Base-by-base conservation (phyloP, 2,797 vertebrate species). In the Anniella stebbinsi region DNA sequence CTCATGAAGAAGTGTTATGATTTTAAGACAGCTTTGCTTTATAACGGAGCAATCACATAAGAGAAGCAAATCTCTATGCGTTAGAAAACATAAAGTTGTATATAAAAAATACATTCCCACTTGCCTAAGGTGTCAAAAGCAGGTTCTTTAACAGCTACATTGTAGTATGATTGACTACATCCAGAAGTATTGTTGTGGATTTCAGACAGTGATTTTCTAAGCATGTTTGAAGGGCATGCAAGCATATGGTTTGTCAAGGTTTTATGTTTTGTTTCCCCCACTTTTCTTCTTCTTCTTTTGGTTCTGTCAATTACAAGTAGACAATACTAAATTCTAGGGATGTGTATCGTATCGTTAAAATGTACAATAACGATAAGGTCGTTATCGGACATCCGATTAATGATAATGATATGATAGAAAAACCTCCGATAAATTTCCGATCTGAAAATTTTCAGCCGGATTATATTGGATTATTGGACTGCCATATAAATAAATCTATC, bases 171-270 rank as follows among this genome's bases (percentile, higher is more conserved):
- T 11, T 78, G 86, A 89, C 2, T 70, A 1, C 15, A 82, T 33
- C 1, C 57, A 72, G 76, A 82, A 82, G 77, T 84, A 91, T 67
- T 83, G 72, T 0, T 11, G 3, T 80, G 33, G 2, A 69, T 48
- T 17, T 84, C 9, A 86, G 75, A 0, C n/a, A 33, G 30, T 89
- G 23, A 84, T 66, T 91, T 89, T 88, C 60, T 10, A 76, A 38
- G 6, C 76, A 70, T 48, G 6, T 66, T 2, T 72, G 82, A 21
- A 13, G 23, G 57, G 57, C 18, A 63, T 8, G 18, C 17, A 36
- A 67, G 4, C 82, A 3, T 48, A 69, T 75, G 11, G 11, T 57
- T 57, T 57, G 54, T 57, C 15, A 57, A 13, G 13, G 8, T 54
- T 54, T 54, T 54, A 54, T 54, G 51, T 45, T 45, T 45, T 45